Evolutionary conservation across 2,888 invertebrate genomes (phyloP).

Genomic region (Microctonus aethiopoides): DNA sequence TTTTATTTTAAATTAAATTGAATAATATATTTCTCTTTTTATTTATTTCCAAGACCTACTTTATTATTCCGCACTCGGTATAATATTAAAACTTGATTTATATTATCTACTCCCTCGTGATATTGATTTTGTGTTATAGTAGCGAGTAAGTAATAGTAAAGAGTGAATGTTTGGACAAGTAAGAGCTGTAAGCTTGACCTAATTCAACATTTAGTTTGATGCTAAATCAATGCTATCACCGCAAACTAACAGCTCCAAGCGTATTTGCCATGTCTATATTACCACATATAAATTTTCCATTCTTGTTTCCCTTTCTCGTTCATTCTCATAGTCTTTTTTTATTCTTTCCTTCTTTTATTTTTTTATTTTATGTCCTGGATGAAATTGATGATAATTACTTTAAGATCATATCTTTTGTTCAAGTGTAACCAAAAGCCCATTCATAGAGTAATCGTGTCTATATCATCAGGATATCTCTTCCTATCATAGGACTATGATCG

Average conservation of each 20-base stretch:
- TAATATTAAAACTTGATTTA: background rate
- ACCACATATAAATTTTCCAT: background rate
- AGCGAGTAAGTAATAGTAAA: background rate
- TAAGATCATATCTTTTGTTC: conserved; percentile 23
- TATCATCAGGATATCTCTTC: background rate
- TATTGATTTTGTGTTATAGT: background rate
- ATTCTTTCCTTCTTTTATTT: no score
- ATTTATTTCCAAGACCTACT: background rate
- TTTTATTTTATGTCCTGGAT: no score
- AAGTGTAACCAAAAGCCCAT: background rate
- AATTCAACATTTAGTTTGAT: background rate
- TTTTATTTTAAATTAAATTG: background rate
- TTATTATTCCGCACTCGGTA: background rate
- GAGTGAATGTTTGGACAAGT: background rate
- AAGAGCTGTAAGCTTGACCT: background rate
- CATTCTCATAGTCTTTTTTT: background rate
- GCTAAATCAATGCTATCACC: background rate
- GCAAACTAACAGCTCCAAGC: background rate
- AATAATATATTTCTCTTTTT: background rate
- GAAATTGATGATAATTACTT: conserved; percentile 20
- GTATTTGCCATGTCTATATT: conserved; percentile 3
- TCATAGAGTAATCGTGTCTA: background rate
- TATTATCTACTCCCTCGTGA: background rate
- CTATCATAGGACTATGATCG: conserved; percentile 12
- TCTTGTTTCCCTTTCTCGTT: background rate